Evolutionary conservation across 2,113 vertebrate genomes (phyloP).

Genomic region (Falcunculus frontatus): DNA sequence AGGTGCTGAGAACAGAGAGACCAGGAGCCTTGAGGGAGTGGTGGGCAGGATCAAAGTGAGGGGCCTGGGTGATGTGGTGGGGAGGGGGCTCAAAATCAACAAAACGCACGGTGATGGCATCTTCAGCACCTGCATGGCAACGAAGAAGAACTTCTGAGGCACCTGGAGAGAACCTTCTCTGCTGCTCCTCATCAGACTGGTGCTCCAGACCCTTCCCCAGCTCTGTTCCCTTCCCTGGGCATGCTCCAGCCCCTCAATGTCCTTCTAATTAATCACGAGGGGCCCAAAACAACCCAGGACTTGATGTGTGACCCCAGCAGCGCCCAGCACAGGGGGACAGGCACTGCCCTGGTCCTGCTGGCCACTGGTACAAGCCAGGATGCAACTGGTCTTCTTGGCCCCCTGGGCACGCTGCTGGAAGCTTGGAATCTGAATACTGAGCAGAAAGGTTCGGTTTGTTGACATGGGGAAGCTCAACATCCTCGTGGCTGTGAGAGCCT

Average conservation of each 20-base stretch:
- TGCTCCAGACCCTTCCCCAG: not conserved
- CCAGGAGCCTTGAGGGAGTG: not conserved
- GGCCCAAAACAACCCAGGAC: not conserved
- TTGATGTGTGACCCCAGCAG: not conserved
- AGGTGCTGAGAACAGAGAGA: not conserved
- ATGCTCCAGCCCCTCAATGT: not conserved
- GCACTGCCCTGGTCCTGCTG: not conserved
- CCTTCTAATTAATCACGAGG: not conserved
- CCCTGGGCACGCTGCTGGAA: not conserved
- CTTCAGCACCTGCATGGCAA: not conserved
- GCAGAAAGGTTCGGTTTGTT: not conserved
- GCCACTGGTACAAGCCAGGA: not conserved
- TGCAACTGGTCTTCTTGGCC: no score
- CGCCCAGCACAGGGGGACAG: not conserved
- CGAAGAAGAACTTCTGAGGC: fast-evolving
- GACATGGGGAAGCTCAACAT: fast-evolving
- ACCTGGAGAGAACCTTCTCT: not conserved
- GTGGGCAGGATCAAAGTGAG: not conserved
- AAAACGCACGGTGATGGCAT: fast-evolving
- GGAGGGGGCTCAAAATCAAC: not conserved
- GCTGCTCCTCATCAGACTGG: not conserved
- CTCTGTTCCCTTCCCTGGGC: not conserved
- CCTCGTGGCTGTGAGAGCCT: fast-evolving
- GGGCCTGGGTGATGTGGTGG: not conserved
- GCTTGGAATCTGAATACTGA: not conserved